Conservation (phyloP, 2,113 vertebrate genomes). For the Malurus melanocephalus region DNA sequence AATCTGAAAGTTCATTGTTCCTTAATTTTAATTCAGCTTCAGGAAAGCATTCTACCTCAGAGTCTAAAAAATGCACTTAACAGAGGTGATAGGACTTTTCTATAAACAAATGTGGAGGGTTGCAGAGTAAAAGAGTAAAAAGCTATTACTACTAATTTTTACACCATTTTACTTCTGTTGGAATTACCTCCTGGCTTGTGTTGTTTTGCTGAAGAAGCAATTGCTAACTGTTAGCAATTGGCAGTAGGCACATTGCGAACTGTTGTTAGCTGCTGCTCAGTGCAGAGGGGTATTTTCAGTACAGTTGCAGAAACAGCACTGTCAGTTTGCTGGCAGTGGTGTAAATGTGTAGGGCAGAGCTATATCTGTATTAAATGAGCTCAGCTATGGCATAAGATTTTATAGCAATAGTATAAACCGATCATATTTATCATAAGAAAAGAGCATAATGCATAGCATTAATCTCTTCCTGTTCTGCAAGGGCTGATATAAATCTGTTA, state of each 20-base stretch:
- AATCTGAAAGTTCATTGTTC: background rate
- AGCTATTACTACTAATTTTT: background rate
- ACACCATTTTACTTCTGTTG: background rate
- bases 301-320: background rate
- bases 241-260: background rate
- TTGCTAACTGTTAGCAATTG: background rate
- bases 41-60: background rate
- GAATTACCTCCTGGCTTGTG: background rate
- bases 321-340: background rate
- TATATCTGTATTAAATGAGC: background rate
- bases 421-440: background rate
- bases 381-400: background rate
- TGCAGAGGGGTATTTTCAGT: background rate
- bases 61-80: background rate
- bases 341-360: background rate
- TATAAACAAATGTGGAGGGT: background rate
- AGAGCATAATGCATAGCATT: background rate
- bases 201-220: background rate
- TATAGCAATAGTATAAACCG: background rate
- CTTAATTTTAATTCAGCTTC: background rate
- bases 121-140: background rate
- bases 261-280: accelerated
- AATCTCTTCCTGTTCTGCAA: background rate
- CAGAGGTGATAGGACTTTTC: background rate
- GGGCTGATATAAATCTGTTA: background rate